Conservation (phyloP, 1,140 invertebrate genomes). For the Megalopta genalis region DNA sequence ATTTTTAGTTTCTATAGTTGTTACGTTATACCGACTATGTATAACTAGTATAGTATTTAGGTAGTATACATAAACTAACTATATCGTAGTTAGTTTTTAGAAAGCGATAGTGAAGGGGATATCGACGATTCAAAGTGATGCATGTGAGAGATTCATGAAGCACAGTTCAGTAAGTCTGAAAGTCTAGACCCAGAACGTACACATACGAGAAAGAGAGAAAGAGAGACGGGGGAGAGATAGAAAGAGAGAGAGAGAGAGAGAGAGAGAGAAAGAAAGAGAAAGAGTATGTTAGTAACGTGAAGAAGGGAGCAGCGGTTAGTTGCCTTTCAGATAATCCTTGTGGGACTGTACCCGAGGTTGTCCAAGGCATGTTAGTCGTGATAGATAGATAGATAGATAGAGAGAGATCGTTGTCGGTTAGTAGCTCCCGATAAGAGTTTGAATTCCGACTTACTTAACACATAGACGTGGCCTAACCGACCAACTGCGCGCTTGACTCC, state of each 20-base stretch:
- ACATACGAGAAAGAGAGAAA: too few species aligned
- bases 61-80: too few species aligned
- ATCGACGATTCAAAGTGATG: conserved; percentile 2
- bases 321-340: conserved; percentile 36
- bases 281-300: conserved; percentile 8
- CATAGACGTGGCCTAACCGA: conserved; percentile 79
- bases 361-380: conserved; percentile 48
- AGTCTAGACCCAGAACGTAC: conserved; percentile 15
- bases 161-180: conserved; percentile 41
- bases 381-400: conserved; percentile 37
- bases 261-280: not conserved
- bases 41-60: too few species aligned
- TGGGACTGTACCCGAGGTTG: conserved; percentile 32
- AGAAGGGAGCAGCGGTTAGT: conserved; percentile 29
- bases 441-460: conserved; percentile 80
- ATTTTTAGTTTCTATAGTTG: not conserved
- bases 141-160: not conserved
- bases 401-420: conserved; percentile 68
- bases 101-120: conserved; percentile 1
- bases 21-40: too few species aligned
- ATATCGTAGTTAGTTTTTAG: not conserved
- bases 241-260: too few species aligned
- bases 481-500: conserved; percentile 78
- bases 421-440: conserved; percentile 76
- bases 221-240: too few species aligned